Conservation (phyloP, 2,113 vertebrate genomes). For the Xiphorhynchus elegans region DNA sequence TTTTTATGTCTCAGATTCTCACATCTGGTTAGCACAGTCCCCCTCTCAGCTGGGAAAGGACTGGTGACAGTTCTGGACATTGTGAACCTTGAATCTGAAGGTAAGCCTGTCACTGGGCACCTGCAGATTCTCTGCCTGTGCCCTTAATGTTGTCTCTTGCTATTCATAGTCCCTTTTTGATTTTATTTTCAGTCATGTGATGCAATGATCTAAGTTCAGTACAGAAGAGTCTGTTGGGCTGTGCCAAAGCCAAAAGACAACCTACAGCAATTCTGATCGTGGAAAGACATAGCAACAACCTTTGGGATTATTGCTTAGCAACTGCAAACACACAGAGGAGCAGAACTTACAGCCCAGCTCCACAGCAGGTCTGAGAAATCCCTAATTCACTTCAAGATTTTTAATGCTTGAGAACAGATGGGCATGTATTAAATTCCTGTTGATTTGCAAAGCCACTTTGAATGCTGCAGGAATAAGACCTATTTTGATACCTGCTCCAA, state of each 20-base stretch:
- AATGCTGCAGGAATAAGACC: constrained; percentile 26
- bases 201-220: background rate
- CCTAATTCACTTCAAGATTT: constrained; percentile 41
- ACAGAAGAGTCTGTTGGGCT: constrained; percentile 41
- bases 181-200: constrained; percentile 17
- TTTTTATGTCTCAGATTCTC: constrained; percentile 2
- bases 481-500: constrained; percentile 20
- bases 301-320: constrained; percentile 75
- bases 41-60: background rate
- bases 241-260: constrained; percentile 48
- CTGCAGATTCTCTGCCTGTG: background rate
- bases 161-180: background rate
- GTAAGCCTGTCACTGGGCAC: background rate
- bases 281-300: constrained; percentile 55
- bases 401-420: constrained; percentile 40
- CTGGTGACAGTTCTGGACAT: background rate
- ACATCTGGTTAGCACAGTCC: constrained; percentile 6
- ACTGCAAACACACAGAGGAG: constrained; percentile 61
- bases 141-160: background rate
- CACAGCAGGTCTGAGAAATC: constrained; percentile 48
- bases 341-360: constrained; percentile 25
- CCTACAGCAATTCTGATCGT: constrained; percentile 35
- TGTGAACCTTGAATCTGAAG: background rate
- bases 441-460: constrained; percentile 28
- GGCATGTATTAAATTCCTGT: constrained; percentile 38